Percentiles rank a stretch among this genome's conserved stretches.
Evolutionary conservation across 2,888 invertebrate genomes (phyloP).

Genomic region (Metacarcinus magister): DNA sequence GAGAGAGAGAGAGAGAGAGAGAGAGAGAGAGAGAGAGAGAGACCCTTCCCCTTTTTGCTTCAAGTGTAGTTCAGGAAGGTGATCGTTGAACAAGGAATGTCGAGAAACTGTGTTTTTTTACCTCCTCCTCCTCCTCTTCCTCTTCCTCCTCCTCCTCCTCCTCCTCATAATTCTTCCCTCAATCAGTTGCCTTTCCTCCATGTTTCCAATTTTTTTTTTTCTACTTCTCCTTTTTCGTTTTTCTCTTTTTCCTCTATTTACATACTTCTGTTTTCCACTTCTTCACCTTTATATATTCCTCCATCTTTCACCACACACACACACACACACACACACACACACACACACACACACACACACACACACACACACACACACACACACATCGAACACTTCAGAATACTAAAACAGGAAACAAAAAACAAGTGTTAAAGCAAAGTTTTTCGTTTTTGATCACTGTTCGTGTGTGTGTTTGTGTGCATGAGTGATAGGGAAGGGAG

Average conservation of each 20-base stretch:
- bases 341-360: too few species aligned
- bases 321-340: too few species aligned
- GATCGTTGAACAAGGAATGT: background rate
- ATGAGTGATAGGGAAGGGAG: background rate
- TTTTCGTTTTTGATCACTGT: background rate
- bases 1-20: conserved; percentile 9
- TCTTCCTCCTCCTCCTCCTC: conserved; percentile 9
- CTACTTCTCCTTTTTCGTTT: background rate
- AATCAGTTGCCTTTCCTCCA: too few species aligned
- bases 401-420: too few species aligned
- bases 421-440: too few species aligned
- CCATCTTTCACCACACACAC: background rate
- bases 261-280: background rate
- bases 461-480: background rate
- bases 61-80: background rate
- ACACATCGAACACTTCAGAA: too few species aligned
- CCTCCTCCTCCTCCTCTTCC: background rate
- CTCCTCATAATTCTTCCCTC: too few species aligned
- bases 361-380: too few species aligned
- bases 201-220: background rate
- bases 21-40: background rate
- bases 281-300: background rate
- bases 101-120: background rate
- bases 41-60: too few species aligned
- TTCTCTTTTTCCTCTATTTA: background rate